These are phyloP conservation scores for Pelodiscus sinensis DNA, from an alignment of 2,113 vertebrate genomes.

Conservation along the genomic window DNA sequence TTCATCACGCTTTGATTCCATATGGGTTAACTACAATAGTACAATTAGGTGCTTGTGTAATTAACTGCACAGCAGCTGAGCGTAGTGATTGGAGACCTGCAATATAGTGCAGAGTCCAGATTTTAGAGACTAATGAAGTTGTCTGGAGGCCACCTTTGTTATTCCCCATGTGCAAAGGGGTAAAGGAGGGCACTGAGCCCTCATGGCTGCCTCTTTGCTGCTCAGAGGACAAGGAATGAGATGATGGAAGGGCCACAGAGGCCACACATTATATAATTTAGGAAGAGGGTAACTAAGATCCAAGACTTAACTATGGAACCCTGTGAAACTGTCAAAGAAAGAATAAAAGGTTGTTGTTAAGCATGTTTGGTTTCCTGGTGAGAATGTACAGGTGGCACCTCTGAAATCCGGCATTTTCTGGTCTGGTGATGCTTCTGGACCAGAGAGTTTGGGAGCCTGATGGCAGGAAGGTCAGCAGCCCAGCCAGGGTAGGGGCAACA, in stretches of 20 bases:
- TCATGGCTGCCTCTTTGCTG: neutral
- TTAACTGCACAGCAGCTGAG: neutral
- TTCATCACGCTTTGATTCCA: neutral
- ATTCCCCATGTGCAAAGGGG: rapidly evolving
- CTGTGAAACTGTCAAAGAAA: neutral
- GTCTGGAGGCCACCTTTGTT: rapidly evolving
- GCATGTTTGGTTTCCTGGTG: neutral
- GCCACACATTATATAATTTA: neutral
- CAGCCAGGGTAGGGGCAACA: too few relatives aligned
- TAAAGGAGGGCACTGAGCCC: rapidly evolving
- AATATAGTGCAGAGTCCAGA: rapidly evolving
- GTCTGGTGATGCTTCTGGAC: too few relatives aligned
- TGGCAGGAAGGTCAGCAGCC: too few relatives aligned
- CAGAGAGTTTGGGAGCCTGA: too few relatives aligned
- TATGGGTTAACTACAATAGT: neutral
- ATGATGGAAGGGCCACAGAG: neutral
- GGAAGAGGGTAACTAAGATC: neutral
- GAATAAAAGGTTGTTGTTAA: neutral
- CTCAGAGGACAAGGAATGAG: neutral
- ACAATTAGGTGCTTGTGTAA: neutral
- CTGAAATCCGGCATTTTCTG: too few relatives aligned
- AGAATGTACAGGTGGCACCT: neutral
- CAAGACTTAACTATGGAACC: neutral
- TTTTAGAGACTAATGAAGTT: rapidly evolving
- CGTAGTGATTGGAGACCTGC: rapidly evolving